Base-by-base conservation (phyloP, 2,797 vertebrate species). In the Rhynchonycteris naso region DNA sequence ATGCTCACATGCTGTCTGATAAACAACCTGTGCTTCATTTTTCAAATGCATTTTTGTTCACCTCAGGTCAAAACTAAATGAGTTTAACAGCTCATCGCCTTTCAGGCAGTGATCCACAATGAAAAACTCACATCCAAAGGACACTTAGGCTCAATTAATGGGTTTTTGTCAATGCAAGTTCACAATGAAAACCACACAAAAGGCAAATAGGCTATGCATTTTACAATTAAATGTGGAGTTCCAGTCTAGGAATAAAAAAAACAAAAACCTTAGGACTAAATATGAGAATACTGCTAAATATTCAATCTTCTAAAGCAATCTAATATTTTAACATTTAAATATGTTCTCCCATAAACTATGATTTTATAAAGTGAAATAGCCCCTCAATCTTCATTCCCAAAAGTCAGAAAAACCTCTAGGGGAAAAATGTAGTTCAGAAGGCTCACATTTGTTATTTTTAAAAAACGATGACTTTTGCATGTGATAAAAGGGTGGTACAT, bases 111-210 rank as follows among this genome's bases (percentile, higher is more conserved):
- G 94, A 98, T 97, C 96, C 96, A 97, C 75, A 75, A 85, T 94
- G 95, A 96, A 98, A 98, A 97, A 96, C 84, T 97, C 95, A 97
- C 72, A 97, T 97, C 93, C 96, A 97, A 97, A 97, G 97, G 95
- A 96, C 96, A 98, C 97, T 98, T 92, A 97, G 95, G 93, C 90
- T 97, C 96, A 94, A 96, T 96, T 94, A 98, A 97, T 95, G 63
- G 91, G 69, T 85, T 98, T 97, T 96, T 97, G 97, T 97, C 97
- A 96, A 94, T 98, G 96, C 97, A 97, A 96, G 82, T 30, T 75
- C 94, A 97, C 88, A 95, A 97, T 95, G 95, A 97, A 97, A 98
- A 98, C 95, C 97, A 97, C 92, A 97, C 63, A 88, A 95, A 97
- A 97, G 95, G 86, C 56, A 84, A 97, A 97, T 47, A 93, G 95